Base-by-base conservation (phyloP, 2,888 invertebrate species). In the Caenorhabditis sp. region DNA sequence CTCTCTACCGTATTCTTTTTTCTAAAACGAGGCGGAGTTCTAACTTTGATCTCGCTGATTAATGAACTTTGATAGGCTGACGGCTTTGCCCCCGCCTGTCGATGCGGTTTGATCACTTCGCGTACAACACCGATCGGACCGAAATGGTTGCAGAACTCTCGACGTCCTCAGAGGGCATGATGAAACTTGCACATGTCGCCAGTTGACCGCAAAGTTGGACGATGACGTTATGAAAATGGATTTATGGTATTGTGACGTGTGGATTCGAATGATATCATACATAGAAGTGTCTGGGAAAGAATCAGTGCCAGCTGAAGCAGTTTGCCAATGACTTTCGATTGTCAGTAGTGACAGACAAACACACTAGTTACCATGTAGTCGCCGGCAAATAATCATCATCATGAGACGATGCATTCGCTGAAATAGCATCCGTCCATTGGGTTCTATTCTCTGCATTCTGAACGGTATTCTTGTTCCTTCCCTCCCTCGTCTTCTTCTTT, bases 151-250 rank as follows among this genome's bases (percentile, higher is more conserved):
- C n/a, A n/a, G n/a, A n/a, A n/a, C n/a, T n/a, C n/a, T n/a, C n/a
- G n/a, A n/a, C n/a, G n/a, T n/a, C n/a, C n/a, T n/a, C n/a, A n/a
- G n/a, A n/a, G n/a, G n/a, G n/a, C n/a, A n/a, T n/a, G n/a, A n/a
- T n/a, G n/a, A n/a, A n/a, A n/a, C n/a, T n/a, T n/a, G n/a, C n/a
- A n/a, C n/a, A n/a, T n/a, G n/a, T n/a, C n/a, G n/a, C n/a, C n/a
- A n/a, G n/a, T n/a, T 55, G 55, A 55, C 55, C 55, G 53, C 45
- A 52, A 26, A 32, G 35, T 35, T 26, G 37, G 22, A 1, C 15
- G 20, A 24, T 65, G 65, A 65, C 55, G 65, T 65, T 45, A 35
- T 27, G 46, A 65, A 55, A 65, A 30, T 53, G 37, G 37, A n/a
- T 37, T 32, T 24, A 62, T 50, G 48, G 30, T 52, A 20, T 17